Conservation (phyloP, 1,140 invertebrate species). For the Aphelinus certus region DNA sequence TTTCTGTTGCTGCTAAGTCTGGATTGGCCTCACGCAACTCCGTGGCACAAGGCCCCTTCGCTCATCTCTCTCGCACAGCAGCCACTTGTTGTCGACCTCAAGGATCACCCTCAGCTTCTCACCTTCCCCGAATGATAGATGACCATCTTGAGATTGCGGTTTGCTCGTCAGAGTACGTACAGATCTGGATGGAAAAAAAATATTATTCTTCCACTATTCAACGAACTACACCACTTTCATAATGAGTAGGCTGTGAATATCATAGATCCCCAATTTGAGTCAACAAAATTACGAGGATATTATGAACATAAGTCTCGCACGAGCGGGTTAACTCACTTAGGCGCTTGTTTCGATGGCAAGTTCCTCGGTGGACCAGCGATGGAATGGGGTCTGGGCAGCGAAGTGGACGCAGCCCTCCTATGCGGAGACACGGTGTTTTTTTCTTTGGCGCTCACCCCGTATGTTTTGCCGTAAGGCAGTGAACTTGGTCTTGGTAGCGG, state of each 20-base stretch:
- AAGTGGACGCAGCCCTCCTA: slow-evolving; percentile 73
- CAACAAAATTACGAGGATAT: no score
- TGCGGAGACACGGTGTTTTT: slow-evolving; percentile 66
- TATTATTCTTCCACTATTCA: no score
- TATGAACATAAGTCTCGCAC: no score
- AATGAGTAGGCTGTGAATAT: no score
- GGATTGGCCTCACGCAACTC: slow-evolving; percentile 72
- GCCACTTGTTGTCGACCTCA: slow-evolving; percentile 80
- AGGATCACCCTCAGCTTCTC: slow-evolving; percentile 78
- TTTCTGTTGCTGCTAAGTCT: slow-evolving; percentile 53
- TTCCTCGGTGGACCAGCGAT: slow-evolving; percentile 51
- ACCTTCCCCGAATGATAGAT: slow-evolving; percentile 82
- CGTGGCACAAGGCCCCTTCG: slow-evolving; percentile 81
- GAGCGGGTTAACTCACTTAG: slow-evolving; percentile 58
- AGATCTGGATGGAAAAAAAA: slow-evolving; percentile 67
- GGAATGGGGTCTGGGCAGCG: slow-evolving; percentile 65
- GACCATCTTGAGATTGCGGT: slow-evolving; percentile 78
- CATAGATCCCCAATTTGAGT: no score
- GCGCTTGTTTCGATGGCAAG: slow-evolving; percentile 53
- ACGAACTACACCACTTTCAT: no score
- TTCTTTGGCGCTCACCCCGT: slow-evolving; percentile 60
- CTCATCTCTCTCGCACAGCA: slow-evolving; percentile 80
- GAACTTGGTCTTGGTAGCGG: slow-evolving; percentile 68
- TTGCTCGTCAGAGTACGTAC: slow-evolving; percentile 79
- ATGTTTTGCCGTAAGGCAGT: slow-evolving; percentile 70